phyloP scores from a whole-genome alignment of 2,888 invertebrate species.

The Phaedon cochleariae region DNA sequence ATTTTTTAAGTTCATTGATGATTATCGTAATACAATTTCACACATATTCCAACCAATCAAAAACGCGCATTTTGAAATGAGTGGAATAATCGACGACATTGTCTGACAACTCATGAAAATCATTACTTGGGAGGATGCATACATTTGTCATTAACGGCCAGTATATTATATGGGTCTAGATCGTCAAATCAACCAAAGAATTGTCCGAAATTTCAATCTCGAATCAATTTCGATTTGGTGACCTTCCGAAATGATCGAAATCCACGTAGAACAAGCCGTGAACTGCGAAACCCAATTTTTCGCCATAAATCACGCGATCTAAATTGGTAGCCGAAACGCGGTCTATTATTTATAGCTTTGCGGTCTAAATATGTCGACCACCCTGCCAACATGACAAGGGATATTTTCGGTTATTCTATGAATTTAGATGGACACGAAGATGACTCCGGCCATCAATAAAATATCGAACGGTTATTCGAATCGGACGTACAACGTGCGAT shows the following conservation, averaged over 20 bases:
- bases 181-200: too few species aligned
- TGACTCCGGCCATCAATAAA: conserved; percentile 49
- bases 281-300: conserved; percentile 33
- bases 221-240: not conserved
- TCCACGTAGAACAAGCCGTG: not conserved
- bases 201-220: too few species aligned
- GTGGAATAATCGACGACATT: too few species aligned
- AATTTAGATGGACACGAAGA: conserved; percentile 48
- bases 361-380: conserved; percentile 15
- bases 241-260: not conserved
- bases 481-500: conserved; percentile 54
- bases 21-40: too few species aligned
- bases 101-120: too few species aligned
- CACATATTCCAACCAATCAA: too few species aligned
- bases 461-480: conserved; percentile 54
- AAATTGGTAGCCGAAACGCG: conserved; percentile 35
- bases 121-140: too few species aligned
- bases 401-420: conserved; percentile 50
- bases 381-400: conserved; percentile 39
- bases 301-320: conserved; percentile 36
- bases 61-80: too few species aligned
- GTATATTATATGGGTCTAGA: too few species aligned
- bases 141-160: too few species aligned
- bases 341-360: conserved; percentile 36
- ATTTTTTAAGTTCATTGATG: too few species aligned